These are phyloP conservation scores for Aldabrachelys gigantea DNA, from an alignment of 2,113 vertebrate genomes.

Conservation along the genomic window DNA sequence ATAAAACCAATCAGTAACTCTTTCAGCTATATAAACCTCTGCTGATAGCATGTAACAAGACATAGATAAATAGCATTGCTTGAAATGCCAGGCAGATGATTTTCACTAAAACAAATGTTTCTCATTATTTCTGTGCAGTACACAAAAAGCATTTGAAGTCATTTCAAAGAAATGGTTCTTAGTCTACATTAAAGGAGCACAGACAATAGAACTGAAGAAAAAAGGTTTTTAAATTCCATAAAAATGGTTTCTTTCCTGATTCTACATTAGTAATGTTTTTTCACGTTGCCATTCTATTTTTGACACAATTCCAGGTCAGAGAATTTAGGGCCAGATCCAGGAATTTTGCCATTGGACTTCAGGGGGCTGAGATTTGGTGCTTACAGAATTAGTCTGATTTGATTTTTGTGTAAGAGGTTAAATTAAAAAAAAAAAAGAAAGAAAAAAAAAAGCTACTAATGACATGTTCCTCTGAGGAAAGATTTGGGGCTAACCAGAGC, in stretches of 20 bases:
- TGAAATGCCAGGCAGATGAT: constrained; percentile 6
- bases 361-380: background rate
- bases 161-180: background rate
- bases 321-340: background rate
- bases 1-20: background rate
- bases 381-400: background rate
- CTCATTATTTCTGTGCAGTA: background rate
- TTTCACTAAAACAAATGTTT: background rate
- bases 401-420: background rate
- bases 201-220: background rate
- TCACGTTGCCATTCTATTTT: background rate
- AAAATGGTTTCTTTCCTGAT: background rate
- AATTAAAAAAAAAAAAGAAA: background rate
- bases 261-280: background rate
- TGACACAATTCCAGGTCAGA: background rate
- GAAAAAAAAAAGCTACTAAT: background rate
- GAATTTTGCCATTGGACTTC: background rate
- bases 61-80: constrained; percentile 5
- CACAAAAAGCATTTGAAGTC: background rate
- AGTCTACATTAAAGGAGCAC: background rate
- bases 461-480: background rate
- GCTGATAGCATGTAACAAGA: background rate
- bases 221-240: background rate
- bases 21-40: background rate
- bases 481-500: background rate